Conservation (phyloP, 2,888 invertebrate species). For the Mythimna pallens region DNA sequence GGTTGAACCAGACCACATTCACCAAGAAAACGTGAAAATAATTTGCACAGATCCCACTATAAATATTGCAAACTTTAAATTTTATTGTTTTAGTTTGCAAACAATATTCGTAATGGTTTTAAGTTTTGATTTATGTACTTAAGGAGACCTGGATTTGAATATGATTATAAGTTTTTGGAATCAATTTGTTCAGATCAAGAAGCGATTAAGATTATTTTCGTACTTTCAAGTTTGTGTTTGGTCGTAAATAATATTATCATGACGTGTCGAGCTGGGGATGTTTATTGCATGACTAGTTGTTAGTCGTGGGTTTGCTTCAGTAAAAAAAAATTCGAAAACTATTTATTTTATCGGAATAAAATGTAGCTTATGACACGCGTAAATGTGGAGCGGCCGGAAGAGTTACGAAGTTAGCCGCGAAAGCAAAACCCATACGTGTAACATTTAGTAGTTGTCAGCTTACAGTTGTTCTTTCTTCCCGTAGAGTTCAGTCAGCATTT, state of each 20-base stretch:
- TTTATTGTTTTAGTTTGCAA: slow-evolving; percentile 56
- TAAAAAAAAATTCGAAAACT: too few relatives aligned
- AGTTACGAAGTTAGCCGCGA: too few relatives aligned
- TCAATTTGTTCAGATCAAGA: slow-evolving; percentile 42
- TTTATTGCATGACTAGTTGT: too few relatives aligned
- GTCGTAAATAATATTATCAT: slow-evolving; percentile 7
- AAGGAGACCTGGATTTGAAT: slow-evolving; percentile 37
- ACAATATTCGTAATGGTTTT: slow-evolving; percentile 55
- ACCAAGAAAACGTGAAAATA: slow-evolving; percentile 9
- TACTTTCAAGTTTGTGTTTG: background rate
- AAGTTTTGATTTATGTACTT: slow-evolving; percentile 57
- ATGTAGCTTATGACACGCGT: too few relatives aligned
- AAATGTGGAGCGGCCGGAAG: too few relatives aligned
- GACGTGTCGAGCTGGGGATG: background rate
- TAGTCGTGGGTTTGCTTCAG: too few relatives aligned
- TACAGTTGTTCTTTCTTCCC: too few relatives aligned
- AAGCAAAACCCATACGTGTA: too few relatives aligned
- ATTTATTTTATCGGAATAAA: too few relatives aligned
- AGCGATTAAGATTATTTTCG: slow-evolving; percentile 16
- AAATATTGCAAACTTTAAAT: slow-evolving; percentile 48
- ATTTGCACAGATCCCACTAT: slow-evolving; percentile 30
- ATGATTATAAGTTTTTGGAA: slow-evolving; percentile 31
- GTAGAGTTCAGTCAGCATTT: too few relatives aligned
- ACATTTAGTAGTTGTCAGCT: too few relatives aligned
- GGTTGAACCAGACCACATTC: background rate